phyloP scores from a whole-genome alignment of 2,797 vertebrate genomes.

The Trichosurus vulpecula region DNA sequence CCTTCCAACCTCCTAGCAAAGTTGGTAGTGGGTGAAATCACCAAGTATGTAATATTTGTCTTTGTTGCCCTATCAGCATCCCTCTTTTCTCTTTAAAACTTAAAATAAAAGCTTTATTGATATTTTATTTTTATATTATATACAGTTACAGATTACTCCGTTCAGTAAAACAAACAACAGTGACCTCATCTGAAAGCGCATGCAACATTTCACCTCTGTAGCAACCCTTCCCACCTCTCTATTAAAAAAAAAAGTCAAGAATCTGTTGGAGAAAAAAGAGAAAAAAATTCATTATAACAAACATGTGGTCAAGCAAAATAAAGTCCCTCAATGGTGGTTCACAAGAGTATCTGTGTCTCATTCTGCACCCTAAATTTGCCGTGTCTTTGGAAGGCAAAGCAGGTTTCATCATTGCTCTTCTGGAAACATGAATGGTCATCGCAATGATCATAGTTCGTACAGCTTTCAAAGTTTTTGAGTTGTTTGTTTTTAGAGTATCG shows the following conservation, averaged over 20 bases:
- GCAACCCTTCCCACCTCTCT: neutral
- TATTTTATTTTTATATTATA: neutral
- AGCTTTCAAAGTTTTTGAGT: neutral
- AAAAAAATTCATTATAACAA: neutral
- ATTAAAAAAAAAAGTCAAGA: neutral
- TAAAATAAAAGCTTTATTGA: neutral
- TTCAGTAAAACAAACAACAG: neutral
- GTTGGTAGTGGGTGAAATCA: neutral
- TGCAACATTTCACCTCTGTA: neutral
- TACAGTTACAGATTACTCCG: neutral
- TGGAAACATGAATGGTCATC: neutral
- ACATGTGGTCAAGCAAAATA: neutral
- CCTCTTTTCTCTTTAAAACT: neutral
- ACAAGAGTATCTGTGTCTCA: neutral
- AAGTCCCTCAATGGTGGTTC: neutral
- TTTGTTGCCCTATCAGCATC: neutral
- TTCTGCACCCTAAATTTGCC: neutral
- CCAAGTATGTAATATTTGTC: neutral
- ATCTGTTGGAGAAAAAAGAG: neutral
- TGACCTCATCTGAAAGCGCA: neutral
- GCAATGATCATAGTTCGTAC: neutral
- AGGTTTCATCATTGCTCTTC: neutral
- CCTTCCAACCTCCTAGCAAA: neutral
- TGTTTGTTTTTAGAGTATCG: neutral
- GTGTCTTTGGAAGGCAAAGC: neutral